These are phyloP conservation scores for Nesometra sesokonis DNA, from an alignment of 35 echinoderm and acorn worm species.

Conservation along the genomic window DNA sequence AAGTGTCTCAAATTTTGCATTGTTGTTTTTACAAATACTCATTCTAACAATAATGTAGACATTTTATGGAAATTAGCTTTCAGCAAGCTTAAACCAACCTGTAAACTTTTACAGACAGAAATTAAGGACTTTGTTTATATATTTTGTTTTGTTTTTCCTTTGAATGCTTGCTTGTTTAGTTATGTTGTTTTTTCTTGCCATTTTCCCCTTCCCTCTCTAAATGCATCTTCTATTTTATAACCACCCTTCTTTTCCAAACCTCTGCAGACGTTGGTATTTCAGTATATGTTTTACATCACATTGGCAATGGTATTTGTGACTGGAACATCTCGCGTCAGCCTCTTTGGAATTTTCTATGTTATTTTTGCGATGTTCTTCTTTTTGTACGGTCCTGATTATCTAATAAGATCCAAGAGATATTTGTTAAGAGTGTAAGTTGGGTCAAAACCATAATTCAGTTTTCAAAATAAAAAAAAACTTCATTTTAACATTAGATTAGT, in stretches of 20 bases:
- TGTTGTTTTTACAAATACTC: too few species aligned
- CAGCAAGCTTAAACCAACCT: too few species aligned
- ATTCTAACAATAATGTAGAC: too few species aligned
- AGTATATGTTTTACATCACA: background rate
- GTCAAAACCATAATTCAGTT: background rate
- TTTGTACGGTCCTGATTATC: background rate
- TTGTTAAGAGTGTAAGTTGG: background rate
- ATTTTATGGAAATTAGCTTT: too few species aligned
- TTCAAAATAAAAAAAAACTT: background rate
- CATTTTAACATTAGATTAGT: background rate
- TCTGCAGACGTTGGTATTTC: background rate
- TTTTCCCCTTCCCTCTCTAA: background rate
- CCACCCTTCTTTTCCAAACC: background rate
- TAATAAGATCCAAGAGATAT: background rate
- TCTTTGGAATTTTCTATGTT: background rate
- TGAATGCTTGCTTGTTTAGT: too few species aligned
- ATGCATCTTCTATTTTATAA: too few species aligned
- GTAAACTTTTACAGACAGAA: too few species aligned
- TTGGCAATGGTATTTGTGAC: background rate
- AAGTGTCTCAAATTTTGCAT: too few species aligned
- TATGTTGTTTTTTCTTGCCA: background rate
- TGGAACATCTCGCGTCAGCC: background rate
- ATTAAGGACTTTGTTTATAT: too few species aligned
- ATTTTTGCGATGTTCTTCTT: background rate
- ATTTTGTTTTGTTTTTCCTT: too few species aligned